phyloP scores from a whole-genome alignment of 2,113 vertebrate genomes.

The Pheucticus melanocephalus region DNA sequence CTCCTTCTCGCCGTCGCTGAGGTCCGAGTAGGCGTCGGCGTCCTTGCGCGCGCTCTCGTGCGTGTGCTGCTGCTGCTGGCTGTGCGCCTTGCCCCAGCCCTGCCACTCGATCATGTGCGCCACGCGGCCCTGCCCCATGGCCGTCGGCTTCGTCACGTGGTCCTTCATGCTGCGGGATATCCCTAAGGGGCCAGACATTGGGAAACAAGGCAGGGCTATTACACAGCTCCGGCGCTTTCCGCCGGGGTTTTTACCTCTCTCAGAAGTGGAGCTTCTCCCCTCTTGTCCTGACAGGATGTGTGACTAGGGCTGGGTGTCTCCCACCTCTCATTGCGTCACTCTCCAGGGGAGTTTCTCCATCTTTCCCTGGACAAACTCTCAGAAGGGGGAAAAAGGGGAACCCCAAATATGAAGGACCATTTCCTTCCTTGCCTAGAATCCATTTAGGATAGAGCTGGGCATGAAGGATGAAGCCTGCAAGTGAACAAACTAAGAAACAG shows the following conservation, averaged over 20 bases:
- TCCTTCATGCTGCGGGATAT: conserved; percentile 95
- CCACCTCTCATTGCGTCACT: not conserved
- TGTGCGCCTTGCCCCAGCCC: conserved; percentile 87
- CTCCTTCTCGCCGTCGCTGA: conserved; percentile 97
- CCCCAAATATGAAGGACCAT: not conserved
- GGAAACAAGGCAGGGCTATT: conserved; percentile 56
- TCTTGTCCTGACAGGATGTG: not conserved
- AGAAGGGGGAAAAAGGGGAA: not conserved
- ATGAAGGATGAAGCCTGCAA: not conserved
- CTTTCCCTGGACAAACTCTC: not conserved
- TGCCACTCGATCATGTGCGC: conserved; percentile 99
- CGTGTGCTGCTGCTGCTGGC: conserved; percentile 82
- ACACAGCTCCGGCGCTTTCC: not conserved
- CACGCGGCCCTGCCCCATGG: conserved; percentile 93
- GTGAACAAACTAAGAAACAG: not conserved
- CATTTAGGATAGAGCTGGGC: not conserved
- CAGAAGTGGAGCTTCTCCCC: not conserved
- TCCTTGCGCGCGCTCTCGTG: conserved; percentile 88
- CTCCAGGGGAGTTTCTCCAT: not conserved
- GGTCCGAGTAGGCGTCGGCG: conserved; percentile 93
- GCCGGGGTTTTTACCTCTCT: not conserved
- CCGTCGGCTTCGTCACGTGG: conserved; percentile 95
- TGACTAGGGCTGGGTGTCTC: not conserved
- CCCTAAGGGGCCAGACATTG: conserved; percentile 77
- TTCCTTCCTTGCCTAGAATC: conserved; percentile 33